Evolutionary conservation across 2,113 vertebrate species (phyloP).

Genomic region (Brienomyrus brachyistius): DNA sequence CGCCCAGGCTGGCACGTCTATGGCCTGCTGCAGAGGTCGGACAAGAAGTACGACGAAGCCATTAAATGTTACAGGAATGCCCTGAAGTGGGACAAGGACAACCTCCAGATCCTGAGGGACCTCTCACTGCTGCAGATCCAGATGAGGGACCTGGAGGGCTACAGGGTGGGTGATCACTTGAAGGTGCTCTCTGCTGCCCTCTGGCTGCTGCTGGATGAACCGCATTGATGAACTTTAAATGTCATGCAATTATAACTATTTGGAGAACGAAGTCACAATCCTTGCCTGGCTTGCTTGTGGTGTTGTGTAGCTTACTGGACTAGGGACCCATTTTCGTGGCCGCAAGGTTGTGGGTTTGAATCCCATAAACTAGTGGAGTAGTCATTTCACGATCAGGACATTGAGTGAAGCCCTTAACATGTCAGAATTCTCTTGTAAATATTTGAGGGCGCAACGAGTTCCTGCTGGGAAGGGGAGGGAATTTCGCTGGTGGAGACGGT

Average conservation of each 20-base stretch:
- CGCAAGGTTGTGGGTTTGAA: neutral
- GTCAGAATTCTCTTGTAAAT: neutral
- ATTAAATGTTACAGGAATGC: slow-evolving; percentile 98
- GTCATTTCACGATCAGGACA: neutral
- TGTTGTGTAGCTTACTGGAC: neutral
- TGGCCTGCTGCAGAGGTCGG: slow-evolving; percentile 89
- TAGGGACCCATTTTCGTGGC: neutral
- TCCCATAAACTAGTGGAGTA: neutral
- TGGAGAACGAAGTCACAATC: neutral
- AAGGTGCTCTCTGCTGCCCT: neutral
- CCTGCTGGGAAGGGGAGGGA: neutral
- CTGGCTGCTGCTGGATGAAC: neutral
- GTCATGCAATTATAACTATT: neutral
- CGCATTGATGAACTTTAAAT: neutral
- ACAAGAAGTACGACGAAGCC: slow-evolving; percentile 96
- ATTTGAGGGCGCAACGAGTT: neutral
- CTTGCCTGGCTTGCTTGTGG: neutral
- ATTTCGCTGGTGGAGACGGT: neutral
- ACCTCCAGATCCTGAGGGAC: slow-evolving; percentile 94
- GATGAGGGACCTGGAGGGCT: slow-evolving; percentile 96
- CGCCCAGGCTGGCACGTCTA: slow-evolving; percentile 90
- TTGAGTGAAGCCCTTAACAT: neutral
- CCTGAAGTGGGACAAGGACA: slow-evolving; percentile 98
- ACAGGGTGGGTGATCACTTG: slow-evolving; percentile 71
- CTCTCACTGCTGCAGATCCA: slow-evolving; percentile 94